These are phyloP conservation scores for Potamarius usumacintae DNA, from an alignment of 2,113 vertebrate species.

Conservation along the genomic window DNA sequence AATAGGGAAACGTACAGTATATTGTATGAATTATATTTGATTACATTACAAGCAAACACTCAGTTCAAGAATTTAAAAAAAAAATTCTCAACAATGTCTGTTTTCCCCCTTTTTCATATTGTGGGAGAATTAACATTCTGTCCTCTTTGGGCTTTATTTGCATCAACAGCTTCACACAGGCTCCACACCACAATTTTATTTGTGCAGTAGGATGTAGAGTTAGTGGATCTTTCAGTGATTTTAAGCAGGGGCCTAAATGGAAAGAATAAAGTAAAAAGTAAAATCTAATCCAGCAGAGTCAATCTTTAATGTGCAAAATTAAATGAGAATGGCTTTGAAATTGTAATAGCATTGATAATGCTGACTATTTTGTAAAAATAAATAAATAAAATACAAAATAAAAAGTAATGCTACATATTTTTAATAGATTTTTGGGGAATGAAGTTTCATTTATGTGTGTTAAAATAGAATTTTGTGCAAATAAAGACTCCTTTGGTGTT, in stretches of 20 bases:
- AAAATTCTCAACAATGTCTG: no score
- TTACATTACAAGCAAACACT: neutral
- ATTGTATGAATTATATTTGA: neutral
- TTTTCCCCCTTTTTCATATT: neutral
- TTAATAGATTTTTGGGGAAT: neutral
- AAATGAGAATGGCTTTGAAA: neutral
- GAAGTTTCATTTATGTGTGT: neutral
- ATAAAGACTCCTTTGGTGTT: neutral
- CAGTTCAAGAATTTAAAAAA: neutral
- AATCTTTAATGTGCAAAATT: neutral
- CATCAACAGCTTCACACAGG: neutral
- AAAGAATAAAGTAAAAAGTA: neutral
- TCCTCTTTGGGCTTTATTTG: neutral
- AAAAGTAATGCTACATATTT: neutral
- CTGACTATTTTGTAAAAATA: neutral
- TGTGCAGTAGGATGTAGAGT: neutral
- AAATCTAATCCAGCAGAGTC: neutral
- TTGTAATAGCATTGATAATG: neutral
- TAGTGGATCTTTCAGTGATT: neutral
- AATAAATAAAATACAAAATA: no score
- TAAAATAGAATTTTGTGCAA: neutral
- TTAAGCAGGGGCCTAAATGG: neutral
- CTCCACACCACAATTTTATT: neutral
- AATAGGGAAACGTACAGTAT: neutral
- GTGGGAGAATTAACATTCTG: neutral